Conservation (phyloP, 2,113 vertebrate genomes). For the Mastomys coucha region DNA sequence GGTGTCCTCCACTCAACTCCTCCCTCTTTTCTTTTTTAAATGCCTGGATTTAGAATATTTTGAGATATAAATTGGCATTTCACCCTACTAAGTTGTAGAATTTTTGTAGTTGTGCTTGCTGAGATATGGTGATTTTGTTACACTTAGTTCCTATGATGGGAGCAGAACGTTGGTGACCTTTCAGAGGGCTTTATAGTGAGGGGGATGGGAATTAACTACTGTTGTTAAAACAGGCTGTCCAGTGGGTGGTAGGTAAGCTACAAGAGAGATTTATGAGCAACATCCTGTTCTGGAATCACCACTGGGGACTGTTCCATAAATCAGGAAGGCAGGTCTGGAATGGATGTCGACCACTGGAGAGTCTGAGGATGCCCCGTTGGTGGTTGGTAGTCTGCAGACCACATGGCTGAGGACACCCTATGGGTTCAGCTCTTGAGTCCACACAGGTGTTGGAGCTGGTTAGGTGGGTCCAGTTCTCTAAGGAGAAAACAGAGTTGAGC, state of each 20-base stretch:
- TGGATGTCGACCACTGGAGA: neutral
- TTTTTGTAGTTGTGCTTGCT: neutral
- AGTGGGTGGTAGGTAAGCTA: constrained; percentile 67
- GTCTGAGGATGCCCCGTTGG: neutral
- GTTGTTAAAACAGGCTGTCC: constrained; percentile 71
- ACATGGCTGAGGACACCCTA: neutral
- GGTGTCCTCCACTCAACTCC: neutral
- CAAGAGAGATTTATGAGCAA: constrained; percentile 73
- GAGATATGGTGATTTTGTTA: neutral
- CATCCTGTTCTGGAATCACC: constrained; percentile 71
- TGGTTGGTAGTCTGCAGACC: neutral
- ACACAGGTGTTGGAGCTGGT: neutral
- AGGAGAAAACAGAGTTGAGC: neutral
- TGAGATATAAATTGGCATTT: neutral
- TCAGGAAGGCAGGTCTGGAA: constrained; percentile 62
- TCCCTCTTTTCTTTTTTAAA: neutral
- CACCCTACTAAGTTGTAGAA: neutral
- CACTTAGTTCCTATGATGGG: neutral
- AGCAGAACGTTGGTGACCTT: constrained; percentile 37
- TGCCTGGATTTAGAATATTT: neutral
- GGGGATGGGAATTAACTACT: constrained; percentile 59
- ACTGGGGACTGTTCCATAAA: constrained; percentile 51
- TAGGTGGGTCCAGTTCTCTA: neutral
- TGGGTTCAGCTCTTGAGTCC: neutral
- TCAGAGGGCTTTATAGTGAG: neutral